Evolutionary conservation across 1,140 invertebrate species (phyloP).

Genomic region (Hermatobates lingyangjiaoensis): DNA sequence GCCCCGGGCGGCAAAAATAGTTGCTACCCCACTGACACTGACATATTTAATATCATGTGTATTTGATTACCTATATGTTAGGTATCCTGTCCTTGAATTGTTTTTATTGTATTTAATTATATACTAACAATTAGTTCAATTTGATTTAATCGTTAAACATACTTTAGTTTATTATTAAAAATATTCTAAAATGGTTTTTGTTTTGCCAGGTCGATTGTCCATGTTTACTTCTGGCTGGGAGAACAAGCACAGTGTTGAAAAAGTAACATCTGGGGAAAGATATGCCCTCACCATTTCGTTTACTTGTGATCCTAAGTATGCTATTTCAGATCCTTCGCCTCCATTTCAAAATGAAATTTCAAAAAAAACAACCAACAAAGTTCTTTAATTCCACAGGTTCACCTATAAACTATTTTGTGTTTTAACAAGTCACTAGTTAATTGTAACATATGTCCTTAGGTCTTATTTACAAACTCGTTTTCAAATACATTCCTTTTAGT

Average conservation of each 20-base stretch:
- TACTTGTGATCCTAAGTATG: conserved; percentile 50
- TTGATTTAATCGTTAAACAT: not conserved
- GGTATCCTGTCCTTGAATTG: not conserved
- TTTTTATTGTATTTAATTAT: not conserved
- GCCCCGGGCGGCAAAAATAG: no score
- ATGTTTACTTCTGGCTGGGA: conserved; percentile 75
- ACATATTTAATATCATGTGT: not conserved
- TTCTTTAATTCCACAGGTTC: no score
- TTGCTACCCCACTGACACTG: no score
- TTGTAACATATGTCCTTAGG: no score
- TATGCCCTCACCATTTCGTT: conserved; percentile 72
- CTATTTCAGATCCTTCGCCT: conserved; percentile 34
- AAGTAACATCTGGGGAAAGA: conserved; percentile 46
- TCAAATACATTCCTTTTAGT: no score
- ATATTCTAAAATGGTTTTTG: not conserved
- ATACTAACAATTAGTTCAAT: not conserved
- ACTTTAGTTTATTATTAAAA: not conserved
- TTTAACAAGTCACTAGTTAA: no score
- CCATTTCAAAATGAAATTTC: no score
- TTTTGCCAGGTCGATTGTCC: conserved; percentile 39
- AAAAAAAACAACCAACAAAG: no score
- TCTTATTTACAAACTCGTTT: no score
- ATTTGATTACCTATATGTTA: not conserved
- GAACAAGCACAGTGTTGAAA: conserved; percentile 67
- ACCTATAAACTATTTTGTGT: no score